Evolutionary conservation across 2,797 vertebrate species (phyloP), one percentile per base, ranked within the genome.

Genomic region (Acomys russatus): DNA sequence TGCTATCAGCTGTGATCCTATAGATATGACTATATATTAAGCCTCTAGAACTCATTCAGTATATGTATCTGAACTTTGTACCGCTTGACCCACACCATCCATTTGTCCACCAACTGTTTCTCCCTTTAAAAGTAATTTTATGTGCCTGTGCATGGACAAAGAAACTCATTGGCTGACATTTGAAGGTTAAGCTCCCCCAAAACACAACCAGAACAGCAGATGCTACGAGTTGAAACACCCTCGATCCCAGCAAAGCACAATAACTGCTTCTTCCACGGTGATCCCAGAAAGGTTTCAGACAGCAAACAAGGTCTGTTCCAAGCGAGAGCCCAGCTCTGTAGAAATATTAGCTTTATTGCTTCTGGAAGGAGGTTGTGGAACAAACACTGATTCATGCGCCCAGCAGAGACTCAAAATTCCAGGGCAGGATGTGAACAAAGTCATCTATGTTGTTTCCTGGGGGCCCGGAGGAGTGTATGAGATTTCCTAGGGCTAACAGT

Each of bases 391-490:
- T 74, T 94, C 82, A 64, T 73, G 64, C 30, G 38, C 88, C 66
- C 66, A 94, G 90, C 14, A 92, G 76, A 96, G n/a, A 44, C 84
- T 96, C 95, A 88, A 92, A 91, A 97, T 97, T 95, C 85, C 92
- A 83, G 68, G 71, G 44, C 64, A 33, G 66, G 88, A 87, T 94
- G 63, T 94, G 92, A 90, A 92, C 85, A 85, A 90, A 94, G 63
- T 54, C 93, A 91, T 77, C 88, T 71, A 0, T 88, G 94, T 91
- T 92, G 44, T 91, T 96, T 96, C n/a, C 51, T 49, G 71, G 78
- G 20, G 33, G 91, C 61, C 68, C 54, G 59, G 68, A 89, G 64
- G 92, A 94, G 49, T 23, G 14, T 35, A 35, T 56, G n/a, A 94
- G 20, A 56, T 59, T n/a, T 82, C 92, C 44, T 38, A 22, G 73